phyloP scores from a whole-genome alignment of 2,888 invertebrate species.

The Andrena marginata region DNA sequence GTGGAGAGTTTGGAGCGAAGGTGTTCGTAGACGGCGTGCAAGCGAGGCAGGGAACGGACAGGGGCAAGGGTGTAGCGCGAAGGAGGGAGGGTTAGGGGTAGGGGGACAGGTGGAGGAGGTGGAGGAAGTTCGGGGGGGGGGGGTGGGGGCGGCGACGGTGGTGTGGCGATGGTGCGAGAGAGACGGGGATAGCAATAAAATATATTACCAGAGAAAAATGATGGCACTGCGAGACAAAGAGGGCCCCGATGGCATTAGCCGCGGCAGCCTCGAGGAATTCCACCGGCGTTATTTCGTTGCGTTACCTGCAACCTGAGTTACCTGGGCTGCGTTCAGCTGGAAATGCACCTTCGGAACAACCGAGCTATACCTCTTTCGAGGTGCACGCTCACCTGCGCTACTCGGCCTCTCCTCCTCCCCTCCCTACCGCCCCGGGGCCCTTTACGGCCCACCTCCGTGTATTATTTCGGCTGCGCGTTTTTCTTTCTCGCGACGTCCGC shows the following conservation, averaged over 20 bases:
- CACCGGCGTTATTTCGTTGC: conserved; percentile 74
- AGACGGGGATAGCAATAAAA: conserved; percentile 80
- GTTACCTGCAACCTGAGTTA: conserved; percentile 67
- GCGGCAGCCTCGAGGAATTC: conserved; percentile 77
- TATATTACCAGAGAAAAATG: conserved; percentile 83
- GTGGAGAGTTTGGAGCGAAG: conserved; percentile 69
- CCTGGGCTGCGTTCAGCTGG: conserved; percentile 54
- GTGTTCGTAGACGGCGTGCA: conserved; percentile 67
- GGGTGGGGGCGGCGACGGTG: conserved; percentile 58
- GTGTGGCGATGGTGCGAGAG: conserved; percentile 52
- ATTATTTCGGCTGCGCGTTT: neutral
- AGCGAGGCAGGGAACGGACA: conserved; percentile 47
- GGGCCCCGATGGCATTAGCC: conserved; percentile 78
- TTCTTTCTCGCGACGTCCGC: neutral
- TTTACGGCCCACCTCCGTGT: neutral
- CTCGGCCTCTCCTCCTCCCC: neutral
- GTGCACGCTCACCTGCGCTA: conserved; percentile 21
- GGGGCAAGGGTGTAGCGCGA: conserved; percentile 33
- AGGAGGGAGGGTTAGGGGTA: neutral
- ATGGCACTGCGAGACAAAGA: conserved; percentile 81
- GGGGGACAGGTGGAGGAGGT: conserved; percentile 50
- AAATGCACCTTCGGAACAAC: conserved; percentile 45
- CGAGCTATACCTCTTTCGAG: neutral
- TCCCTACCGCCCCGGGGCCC: neutral
- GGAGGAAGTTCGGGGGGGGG: conserved; percentile 58